Base-by-base conservation (phyloP, 2,113 vertebrate genomes). In the Nestor notabilis region DNA sequence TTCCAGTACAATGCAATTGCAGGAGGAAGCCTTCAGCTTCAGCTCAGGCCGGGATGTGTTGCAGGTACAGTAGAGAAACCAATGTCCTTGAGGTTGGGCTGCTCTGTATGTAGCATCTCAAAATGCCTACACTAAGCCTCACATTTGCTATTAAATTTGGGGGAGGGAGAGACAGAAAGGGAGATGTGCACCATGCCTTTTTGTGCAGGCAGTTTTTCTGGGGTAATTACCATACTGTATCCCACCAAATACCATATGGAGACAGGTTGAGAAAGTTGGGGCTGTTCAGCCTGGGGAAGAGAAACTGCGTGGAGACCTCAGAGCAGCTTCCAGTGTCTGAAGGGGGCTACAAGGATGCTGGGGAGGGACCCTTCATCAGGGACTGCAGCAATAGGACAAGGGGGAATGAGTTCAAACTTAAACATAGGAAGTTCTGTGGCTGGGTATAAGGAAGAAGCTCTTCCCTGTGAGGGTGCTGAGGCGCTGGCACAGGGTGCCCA, bases 1-100 rank as follows among this genome's bases (percentile, higher is more conserved):
- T 72, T 28, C 18, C 31, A 47, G 41, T 0, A 1, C 18, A 39
- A 35, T 13, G 8, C 1, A 3, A 2, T 7, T 3, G 17, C 18
- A 37, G 77, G 68, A 70, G 53, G 68, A 70, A 65, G 60, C 8
- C 46, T 56, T 58, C 65, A 12, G 49, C 49, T 58, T 17, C 25
- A 9, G 55, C 56, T 64, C n/a, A 15, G 52, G 1, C 31, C 3
- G 8, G 65, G 17, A 11, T 10, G 28, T n/a, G 70, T 13, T 31
- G 24, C 43, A 18, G 50, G 63, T 33, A 15, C 5, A 33, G 7
- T 14, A 63, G 74, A 52, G 29, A 19, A 71, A 66, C 8, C 0
- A 9, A 5, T 60, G 49, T 33, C 25, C 56, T 7, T 19, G 29
- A 35, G 58, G 12, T 8, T n/a, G n/a, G 44, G 63, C 75, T 77